Percentiles rank a stretch among this genome's conserved stretches.
Evolutionary conservation across 2,888 invertebrate genomes (phyloP).

Genomic region (Acronicta alni): DNA sequence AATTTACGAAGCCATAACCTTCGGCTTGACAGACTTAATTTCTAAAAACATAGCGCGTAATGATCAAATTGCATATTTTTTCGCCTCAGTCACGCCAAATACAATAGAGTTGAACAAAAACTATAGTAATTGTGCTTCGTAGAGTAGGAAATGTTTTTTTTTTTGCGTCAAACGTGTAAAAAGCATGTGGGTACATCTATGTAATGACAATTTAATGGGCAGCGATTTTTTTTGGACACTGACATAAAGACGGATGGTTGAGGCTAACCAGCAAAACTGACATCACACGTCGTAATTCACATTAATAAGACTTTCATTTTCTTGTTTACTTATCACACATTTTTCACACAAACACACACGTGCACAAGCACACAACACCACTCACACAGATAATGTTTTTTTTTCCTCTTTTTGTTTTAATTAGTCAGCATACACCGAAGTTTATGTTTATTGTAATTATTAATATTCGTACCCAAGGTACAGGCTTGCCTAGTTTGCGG

Average conservation of each 20-base stretch:
- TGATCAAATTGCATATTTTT: conserved; percentile 46
- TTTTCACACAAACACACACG: too few relatives aligned
- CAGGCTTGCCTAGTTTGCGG: too few relatives aligned
- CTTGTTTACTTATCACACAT: too few relatives aligned
- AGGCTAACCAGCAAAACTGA: conserved; percentile 53
- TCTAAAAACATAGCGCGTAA: conserved; percentile 38
- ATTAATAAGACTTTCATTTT: too few relatives aligned
- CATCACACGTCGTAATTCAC: conserved; percentile 25
- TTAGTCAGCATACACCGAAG: too few relatives aligned
- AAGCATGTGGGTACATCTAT: conserved; percentile 55
- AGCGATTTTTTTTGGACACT: conserved; percentile 58
- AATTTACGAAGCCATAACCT: conserved; percentile 24
- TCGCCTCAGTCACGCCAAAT: conserved; percentile 24
- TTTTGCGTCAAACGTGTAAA: conserved; percentile 60
- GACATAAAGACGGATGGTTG: conserved; percentile 59
- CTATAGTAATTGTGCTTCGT: conserved; percentile 59
- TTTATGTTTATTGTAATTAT: too few relatives aligned
- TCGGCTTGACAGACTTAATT: conserved; percentile 30
- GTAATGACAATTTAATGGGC: conserved; percentile 76
- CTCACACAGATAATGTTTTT: too few relatives aligned
- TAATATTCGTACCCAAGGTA: too few relatives aligned
- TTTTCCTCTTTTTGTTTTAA: too few relatives aligned
- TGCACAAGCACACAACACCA: too few relatives aligned
- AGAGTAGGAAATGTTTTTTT: conserved; percentile 63
- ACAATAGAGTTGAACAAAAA: conserved; percentile 55